Base-by-base conservation (phyloP, 2,888 invertebrate genomes). In the Chorisops tibialis region DNA sequence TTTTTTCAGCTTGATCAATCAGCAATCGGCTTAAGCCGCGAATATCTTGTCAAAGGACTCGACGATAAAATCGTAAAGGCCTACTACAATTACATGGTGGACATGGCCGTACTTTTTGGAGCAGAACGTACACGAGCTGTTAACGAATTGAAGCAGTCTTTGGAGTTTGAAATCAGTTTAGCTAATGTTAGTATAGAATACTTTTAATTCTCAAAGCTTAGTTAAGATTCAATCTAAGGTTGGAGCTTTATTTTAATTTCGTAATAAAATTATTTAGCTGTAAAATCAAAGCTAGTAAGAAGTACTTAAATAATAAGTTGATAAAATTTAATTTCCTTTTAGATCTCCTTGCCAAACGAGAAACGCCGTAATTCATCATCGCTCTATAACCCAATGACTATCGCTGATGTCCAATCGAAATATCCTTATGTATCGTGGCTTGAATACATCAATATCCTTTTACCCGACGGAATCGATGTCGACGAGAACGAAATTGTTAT, bases 341-440 rank as follows among this genome's bases (percentile, higher is more conserved):
- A 92, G 91, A 91, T 90, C 70, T 92, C 92, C 6, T 80, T 91
- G 74, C 93, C 94, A 4, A 85, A 88, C 69, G 96, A 96, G 74
- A 90, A 96, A 78, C 85, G 96, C 47, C 85, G 96, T 67, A 94
- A 96, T 75, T 92, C 93, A 6, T 89, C 91, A 4, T 87, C 87
- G 67, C 81, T 96, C n/a, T 96, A 96, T 80, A 95, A 96, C 71
- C 90, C 93, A 6, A 93, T 92, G 86, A 89, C 89, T 0, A 80
- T 96, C n/a, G 76, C 79, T 1, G 84, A 95, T 69, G 77, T 97
- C 41, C 86, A 91, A 72, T 71, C 80, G 45, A 86, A 85, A 69
- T 93, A 88, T 79, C 86, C 88, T 0, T 86, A 77, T 64, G 74
- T 79, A 1, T 67, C 72, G 19, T 79, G 79, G 79, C 74, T 86